Conservation (phyloP, 1,140 invertebrate species). For the Trypoxylus dichotomus region DNA sequence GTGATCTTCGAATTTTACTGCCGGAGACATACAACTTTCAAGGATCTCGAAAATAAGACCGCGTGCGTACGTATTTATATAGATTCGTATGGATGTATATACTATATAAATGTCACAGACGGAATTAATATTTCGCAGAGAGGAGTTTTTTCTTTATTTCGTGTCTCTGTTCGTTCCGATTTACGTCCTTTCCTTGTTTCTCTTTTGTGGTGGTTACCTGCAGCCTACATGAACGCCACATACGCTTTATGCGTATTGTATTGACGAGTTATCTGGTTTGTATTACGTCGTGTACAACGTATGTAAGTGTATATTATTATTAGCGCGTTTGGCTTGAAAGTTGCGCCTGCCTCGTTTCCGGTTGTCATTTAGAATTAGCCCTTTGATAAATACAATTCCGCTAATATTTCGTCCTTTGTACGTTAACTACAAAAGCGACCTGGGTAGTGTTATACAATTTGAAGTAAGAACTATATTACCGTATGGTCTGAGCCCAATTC, state of each 20-base stretch:
- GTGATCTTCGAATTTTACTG: not conserved
- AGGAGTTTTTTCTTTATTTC: not conserved
- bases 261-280: conserved; percentile 1
- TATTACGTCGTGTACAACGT: not conserved
- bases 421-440: not conserved
- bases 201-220: not conserved
- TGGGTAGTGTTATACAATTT: not conserved
- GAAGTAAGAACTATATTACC: no score
- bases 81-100: not conserved
- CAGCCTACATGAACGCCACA: not conserved
- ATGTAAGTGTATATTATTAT: conserved; percentile 12
- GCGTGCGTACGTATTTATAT: not conserved
- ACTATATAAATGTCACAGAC: not conserved
- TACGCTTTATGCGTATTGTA: not conserved
- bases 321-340: not conserved
- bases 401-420: not conserved
- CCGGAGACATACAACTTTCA: not conserved
- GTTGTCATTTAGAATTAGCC: conserved; percentile 4
- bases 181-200: not conserved
- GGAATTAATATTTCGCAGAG: conserved; percentile 18
- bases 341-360: conserved; percentile 4
- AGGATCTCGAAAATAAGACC: not conserved
- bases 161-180: not conserved
- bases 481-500: no score
- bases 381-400: conserved; percentile 3